Evolutionary conservation across 2,888 invertebrate species (phyloP), one percentile per base, ranked within the genome.

Genomic region (Gnatocerus cornutus): DNA sequence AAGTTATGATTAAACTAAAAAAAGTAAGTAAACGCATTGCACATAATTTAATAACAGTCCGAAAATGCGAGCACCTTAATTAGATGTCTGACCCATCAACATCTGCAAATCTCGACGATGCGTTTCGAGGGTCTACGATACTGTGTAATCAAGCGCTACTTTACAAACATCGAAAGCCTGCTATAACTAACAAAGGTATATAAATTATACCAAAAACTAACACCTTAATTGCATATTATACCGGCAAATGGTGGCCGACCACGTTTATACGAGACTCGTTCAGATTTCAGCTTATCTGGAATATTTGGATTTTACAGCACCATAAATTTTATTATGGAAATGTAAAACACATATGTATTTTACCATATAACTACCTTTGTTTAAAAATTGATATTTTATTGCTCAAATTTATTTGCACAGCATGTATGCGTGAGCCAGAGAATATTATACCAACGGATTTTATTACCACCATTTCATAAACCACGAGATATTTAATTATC

Each of bases 191-290:
- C 71, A 68, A 68, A 62, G 58, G 63, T 46, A 72, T 48, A 73
- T 74, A 76, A 76, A 77, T 77, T 76, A 77, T 69, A 73, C 58
- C 56, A 76, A 75, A 70, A 74, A 75, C 77, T 76, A 77, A 77
- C 74, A 75, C 74, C 68, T 58, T 74, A 73, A 74, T 73, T 71
- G 71, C 58, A 70, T 58, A 43, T 52, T 69, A 65, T 65, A 37
- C 64, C 33, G 58, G 43, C 46, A 69, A 58, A 52, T 63, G 63
- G 29, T 53, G 43, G 46, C n/a, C 55, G 61, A 37, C 62, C 45
- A 55, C 53, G 62, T 68, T 68, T 37, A 68, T 55, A 68, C 68
- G 53, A 13, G 21, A 21, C 4, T 29, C 14, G 9, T 9, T 8
- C 33, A 55, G 12, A 10, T 13, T 41, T 13, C 41, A 41, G 41